A percentile compares a stretch with the other conserved stretches of the same genome.
These are phyloP conservation scores for Hylyphantes graminicola DNA, from an alignment of 1,140 invertebrate genomes.

Conservation along the genomic window DNA sequence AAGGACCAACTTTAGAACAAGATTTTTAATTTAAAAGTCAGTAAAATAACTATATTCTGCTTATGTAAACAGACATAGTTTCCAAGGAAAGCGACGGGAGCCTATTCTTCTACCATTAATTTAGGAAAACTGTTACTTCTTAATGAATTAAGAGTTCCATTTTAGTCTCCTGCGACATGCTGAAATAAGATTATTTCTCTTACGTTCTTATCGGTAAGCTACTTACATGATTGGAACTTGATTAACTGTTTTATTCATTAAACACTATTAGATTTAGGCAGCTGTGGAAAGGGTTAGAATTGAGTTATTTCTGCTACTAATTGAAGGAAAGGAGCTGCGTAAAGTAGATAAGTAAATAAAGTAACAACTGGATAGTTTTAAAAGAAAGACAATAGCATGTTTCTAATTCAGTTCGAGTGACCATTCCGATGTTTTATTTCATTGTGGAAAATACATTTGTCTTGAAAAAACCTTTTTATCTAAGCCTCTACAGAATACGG, in stretches of 20 bases:
- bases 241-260: constrained; percentile 47
- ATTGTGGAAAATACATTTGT: no score
- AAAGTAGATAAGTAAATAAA: neutral
- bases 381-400: no score
- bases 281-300: constrained; percentile 28
- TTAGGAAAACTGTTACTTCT: constrained; percentile 21
- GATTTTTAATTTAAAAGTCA: no score
- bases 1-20: no score
- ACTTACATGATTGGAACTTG: constrained; percentile 30
- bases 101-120: neutral
- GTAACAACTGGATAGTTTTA: no score
- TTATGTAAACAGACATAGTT: no score
- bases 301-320: constrained; percentile 33
- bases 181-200: constrained; percentile 28
- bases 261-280: constrained; percentile 37
- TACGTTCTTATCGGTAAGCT: constrained; percentile 22
- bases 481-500: no score
- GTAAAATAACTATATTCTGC: no score
- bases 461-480: no score
- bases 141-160: constrained; percentile 30
- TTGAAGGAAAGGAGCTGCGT: constrained; percentile 23
- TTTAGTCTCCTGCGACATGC: constrained; percentile 19
- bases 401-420: no score
- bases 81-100: constrained; percentile 1
- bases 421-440: no score